phyloP scores from a whole-genome alignment of 2,797 vertebrate genomes.

The Synanceia verrucosa region DNA sequence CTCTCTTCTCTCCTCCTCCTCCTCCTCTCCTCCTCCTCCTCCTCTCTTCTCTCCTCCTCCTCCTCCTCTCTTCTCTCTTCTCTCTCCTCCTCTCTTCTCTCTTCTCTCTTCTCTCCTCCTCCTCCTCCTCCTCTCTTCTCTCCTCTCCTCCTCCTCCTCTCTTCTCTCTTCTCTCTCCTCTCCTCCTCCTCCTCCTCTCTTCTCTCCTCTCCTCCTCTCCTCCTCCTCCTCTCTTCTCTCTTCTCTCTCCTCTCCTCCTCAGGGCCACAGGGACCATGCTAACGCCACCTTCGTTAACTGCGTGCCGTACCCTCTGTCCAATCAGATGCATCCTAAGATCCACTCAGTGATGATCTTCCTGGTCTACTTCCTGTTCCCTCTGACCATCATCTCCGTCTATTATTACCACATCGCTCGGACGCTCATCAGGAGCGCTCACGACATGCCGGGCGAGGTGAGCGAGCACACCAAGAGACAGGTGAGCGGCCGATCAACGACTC shows the following conservation, averaged over 20 bases:
- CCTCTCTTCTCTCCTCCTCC: too few species aligned
- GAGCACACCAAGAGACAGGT: conserved; percentile 94
- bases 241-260: background rate
- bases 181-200: rapidly evolving
- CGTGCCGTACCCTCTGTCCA: conserved; percentile 90
- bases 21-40: background rate
- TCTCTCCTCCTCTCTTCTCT: background rate
- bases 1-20: too few species aligned
- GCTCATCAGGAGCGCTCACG: conserved; percentile 90
- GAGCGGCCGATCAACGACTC: conserved; percentile 24
- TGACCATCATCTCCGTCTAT: conserved; percentile 91
- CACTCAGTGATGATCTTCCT: conserved; percentile 94
- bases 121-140: too few species aligned
- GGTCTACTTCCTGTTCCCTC: conserved; percentile 94
- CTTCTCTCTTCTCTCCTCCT: background rate
- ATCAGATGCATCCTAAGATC: conserved; percentile 91
- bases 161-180: background rate
- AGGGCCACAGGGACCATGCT: conserved; percentile 79
- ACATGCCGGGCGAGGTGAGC: conserved; percentile 93
- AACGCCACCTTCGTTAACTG: conserved; percentile 91
- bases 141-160: background rate
- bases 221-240: background rate
- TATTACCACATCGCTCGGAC: conserved; percentile 94
- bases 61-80: rapidly evolving
- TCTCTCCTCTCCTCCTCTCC: rapidly evolving